Percentiles rank a stretch among this genome's conserved stretches.
Evolutionary conservation across 2,113 vertebrate genomes (phyloP).

Genomic region (Sceloporus undulatus): DNA sequence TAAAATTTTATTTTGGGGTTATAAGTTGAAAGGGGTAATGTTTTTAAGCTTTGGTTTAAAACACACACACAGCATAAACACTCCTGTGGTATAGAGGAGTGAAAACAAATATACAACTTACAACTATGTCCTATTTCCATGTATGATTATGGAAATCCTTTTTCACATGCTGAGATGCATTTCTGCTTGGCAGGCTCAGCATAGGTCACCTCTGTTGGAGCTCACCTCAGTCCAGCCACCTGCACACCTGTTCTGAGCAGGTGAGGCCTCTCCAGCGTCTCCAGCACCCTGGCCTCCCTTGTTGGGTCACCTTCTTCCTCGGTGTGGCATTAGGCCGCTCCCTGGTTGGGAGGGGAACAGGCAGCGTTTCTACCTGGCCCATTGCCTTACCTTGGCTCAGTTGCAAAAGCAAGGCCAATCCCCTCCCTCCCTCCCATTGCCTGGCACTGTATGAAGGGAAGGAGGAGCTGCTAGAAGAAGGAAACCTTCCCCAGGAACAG

Average conservation of each 20-base stretch:
- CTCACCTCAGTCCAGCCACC: neutral
- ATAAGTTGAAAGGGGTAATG: too few relatives aligned
- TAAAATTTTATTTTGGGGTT: too few relatives aligned
- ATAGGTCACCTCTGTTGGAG: neutral
- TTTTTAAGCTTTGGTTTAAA: too few relatives aligned
- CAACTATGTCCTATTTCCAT: too few relatives aligned
- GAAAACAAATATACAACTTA: too few relatives aligned
- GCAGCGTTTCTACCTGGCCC: conserved; percentile 15
- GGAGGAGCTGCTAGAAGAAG: conserved; percentile 65
- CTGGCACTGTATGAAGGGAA: conserved; percentile 64
- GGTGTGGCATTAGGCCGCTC: conserved; percentile 20
- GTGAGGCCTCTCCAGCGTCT: neutral
- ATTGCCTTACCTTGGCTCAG: conserved; percentile 12
- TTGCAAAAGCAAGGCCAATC: conserved; percentile 25
- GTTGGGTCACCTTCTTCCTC: conserved; percentile 15
- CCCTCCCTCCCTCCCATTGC: conserved; percentile 49
- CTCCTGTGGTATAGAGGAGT: too few relatives aligned
- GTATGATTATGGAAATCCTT: too few relatives aligned
- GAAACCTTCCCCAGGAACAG: conserved; percentile 65
- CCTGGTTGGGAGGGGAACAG: conserved; percentile 30
- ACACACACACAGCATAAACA: too few relatives aligned
- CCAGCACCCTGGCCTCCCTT: neutral
- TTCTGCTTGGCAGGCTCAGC: neutral
- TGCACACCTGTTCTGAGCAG: neutral
- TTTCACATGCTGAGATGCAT: neutral